phyloP scores from a whole-genome alignment of 2,113 vertebrate genomes.

The Corvus hawaiiensis region DNA sequence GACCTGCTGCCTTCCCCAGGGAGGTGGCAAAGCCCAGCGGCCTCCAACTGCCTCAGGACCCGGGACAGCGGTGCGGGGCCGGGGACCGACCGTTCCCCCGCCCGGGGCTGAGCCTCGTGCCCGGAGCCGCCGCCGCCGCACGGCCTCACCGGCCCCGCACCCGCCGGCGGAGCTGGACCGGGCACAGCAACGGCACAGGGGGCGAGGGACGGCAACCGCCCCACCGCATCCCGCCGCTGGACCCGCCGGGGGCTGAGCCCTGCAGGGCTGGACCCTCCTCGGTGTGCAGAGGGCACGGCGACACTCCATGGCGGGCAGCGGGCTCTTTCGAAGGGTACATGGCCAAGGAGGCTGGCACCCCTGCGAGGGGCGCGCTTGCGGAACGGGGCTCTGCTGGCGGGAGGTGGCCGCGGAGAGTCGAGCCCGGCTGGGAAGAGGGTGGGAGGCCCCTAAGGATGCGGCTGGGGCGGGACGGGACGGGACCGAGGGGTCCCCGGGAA shows the following conservation, averaged over 20 bases:
- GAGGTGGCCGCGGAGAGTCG: too few relatives aligned
- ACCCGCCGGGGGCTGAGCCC: not conserved
- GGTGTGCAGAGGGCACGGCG: not conserved
- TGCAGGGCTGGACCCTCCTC: not conserved
- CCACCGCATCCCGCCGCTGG: too few relatives aligned
- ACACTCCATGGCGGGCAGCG: fast-evolving
- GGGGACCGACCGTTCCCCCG: not conserved
- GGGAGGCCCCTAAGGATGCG: not conserved
- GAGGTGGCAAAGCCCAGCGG: not conserved
- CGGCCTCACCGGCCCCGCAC: not conserved
- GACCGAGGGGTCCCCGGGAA: too few relatives aligned
- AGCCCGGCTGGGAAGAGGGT: not conserved
- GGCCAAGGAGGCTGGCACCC: not conserved
- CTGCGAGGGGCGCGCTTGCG: too few relatives aligned
- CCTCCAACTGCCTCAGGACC: not conserved
- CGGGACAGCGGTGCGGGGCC: not conserved
- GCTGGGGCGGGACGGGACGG: not conserved
- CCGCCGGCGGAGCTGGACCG: not conserved
- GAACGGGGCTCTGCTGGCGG: not conserved
- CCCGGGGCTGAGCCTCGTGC: not conserved
- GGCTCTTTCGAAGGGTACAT: fast-evolving
- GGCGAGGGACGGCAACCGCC: not conserved
- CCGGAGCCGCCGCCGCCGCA: not conserved
- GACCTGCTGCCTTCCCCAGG: not conserved
- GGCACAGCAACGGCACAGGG: not conserved